Conservation (phyloP, 2,113 vertebrate genomes). For the Tetrao urogallus region DNA sequence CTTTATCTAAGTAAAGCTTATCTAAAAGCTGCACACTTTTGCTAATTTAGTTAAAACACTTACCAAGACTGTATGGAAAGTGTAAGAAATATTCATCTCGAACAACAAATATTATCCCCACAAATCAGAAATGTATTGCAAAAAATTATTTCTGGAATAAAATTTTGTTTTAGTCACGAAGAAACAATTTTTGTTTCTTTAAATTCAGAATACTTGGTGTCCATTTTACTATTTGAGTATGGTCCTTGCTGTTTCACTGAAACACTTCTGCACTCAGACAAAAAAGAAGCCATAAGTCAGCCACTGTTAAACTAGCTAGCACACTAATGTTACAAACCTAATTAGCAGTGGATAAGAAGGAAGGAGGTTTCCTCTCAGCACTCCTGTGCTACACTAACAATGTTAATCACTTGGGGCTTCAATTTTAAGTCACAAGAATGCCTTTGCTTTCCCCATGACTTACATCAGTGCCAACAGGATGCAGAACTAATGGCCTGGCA, state of each 20-base stretch:
- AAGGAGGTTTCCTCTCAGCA: background rate
- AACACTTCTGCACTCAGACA: background rate
- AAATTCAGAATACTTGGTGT: background rate
- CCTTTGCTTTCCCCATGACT: background rate
- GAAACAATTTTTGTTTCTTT: background rate
- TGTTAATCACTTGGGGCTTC: background rate
- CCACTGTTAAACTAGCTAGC: background rate
- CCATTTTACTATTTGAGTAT: background rate
- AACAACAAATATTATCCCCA: background rate
- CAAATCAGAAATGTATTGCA: background rate
- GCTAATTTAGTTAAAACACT: background rate
- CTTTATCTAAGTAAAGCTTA: background rate
- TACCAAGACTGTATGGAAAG: background rate
- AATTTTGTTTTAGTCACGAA: background rate
- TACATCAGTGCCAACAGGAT: accelerated
- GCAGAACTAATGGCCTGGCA: background rate
- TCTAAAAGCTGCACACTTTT: background rate
- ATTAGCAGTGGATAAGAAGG: background rate
- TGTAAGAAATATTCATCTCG: accelerated
- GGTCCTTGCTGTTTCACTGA: background rate
- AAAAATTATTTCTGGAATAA: background rate
- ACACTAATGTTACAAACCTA: background rate
- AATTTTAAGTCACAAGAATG: background rate
- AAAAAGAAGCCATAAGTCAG: background rate
- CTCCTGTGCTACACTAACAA: background rate